Conservation (phyloP, 2,113 vertebrate genomes). For the Ptilorrhoa leucosticta region DNA sequence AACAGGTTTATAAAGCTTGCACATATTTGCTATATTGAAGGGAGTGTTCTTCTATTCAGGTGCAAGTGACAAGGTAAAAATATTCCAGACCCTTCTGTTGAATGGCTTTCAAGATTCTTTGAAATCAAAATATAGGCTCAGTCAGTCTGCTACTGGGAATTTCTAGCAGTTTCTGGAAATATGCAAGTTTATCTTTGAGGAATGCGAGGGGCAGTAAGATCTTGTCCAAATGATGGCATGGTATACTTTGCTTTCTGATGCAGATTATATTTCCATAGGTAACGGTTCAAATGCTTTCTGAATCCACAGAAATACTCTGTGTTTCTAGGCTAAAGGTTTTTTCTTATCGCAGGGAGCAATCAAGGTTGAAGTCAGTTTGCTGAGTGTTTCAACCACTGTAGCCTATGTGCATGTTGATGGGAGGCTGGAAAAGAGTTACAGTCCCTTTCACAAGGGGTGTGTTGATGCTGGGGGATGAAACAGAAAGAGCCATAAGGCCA, state of each 20-base stretch:
- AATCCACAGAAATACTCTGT: background rate
- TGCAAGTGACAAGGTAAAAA: background rate
- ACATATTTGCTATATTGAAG: rapidly evolving
- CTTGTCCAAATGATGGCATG: background rate
- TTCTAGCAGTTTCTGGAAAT: background rate
- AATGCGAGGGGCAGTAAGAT: background rate
- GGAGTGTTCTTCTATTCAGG: background rate
- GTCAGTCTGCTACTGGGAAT: background rate
- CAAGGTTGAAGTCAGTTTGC: background rate
- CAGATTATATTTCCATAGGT: background rate
- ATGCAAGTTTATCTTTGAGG: background rate
- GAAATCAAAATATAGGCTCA: background rate
- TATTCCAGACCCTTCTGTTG: background rate
- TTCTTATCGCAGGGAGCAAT: background rate
- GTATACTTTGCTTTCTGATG: background rate
- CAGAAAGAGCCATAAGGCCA: background rate
- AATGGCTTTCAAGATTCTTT: background rate
- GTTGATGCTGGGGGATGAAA: background rate
- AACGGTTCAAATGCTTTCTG: background rate
- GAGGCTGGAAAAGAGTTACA: background rate
- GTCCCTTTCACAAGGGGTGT: background rate
- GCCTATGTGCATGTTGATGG: background rate
- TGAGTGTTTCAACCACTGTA: background rate
- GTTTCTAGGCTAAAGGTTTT: background rate
- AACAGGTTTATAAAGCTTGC: background rate